phyloP scores from a whole-genome alignment of 2,888 invertebrate genomes.

The Mycalesis mineus region DNA sequence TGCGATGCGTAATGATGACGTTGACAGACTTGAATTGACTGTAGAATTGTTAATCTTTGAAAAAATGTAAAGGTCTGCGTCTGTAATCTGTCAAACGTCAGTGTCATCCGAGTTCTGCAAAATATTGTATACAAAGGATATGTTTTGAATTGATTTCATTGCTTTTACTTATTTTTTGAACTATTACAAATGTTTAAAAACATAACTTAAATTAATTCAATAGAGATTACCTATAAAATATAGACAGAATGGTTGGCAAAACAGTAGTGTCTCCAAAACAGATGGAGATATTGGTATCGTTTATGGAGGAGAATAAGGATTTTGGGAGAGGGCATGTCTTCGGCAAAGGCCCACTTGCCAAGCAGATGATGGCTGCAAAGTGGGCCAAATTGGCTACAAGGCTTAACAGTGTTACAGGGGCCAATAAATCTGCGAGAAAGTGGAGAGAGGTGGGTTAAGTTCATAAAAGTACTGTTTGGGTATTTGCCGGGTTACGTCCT shows the following conservation, averaged over 20 bases:
- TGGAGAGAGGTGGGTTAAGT: constrained; percentile 6
- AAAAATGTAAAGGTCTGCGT: no score
- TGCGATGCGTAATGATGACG: no score
- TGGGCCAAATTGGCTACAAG: constrained; percentile 10
- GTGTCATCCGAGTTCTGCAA: no score
- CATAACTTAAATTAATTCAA: not conserved
- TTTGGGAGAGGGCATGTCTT: constrained; percentile 5
- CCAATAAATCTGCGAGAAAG: constrained; percentile 9
- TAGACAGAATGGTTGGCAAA: constrained; percentile 9
- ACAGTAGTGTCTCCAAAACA: constrained; percentile 12
- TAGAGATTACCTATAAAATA: not conserved
- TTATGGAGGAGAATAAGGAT: constrained; percentile 12
- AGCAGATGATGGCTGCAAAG: constrained; percentile 10
- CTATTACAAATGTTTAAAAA: not conserved
- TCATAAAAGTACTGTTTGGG: no score
- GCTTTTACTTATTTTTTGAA: not conserved
- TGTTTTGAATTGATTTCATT: not conserved
- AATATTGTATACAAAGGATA: not conserved
- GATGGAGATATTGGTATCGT: constrained; percentile 12
- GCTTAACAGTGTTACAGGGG: constrained; percentile 5
- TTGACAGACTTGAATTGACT: no score
- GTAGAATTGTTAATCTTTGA: no score
- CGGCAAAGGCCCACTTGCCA: constrained; percentile 1
- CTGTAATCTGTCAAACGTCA: no score
- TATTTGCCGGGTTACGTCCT: no score